Evolutionary conservation across 2,888 invertebrate species (phyloP).

Genomic region (Parnassius orleans): DNA sequence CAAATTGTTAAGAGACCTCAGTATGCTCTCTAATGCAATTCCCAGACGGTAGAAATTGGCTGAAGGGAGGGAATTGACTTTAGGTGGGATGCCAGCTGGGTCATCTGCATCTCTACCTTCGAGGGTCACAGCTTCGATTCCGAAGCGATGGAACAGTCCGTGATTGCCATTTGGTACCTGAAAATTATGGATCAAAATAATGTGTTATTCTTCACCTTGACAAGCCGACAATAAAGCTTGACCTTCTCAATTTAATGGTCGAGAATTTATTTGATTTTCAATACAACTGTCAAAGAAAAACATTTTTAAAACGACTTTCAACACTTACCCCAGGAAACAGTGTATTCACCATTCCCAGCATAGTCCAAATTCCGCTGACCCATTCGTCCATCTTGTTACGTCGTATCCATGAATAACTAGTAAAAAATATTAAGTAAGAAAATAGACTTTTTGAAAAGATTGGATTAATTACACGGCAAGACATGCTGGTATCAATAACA

Average conservation of each 20-base stretch:
- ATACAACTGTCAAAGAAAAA: background rate
- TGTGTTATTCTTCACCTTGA: too few species aligned
- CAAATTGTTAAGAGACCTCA: slow-evolving; percentile 97
- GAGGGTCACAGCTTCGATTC: slow-evolving; percentile 92
- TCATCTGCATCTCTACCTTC: slow-evolving; percentile 81
- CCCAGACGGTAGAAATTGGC: slow-evolving; percentile 78
- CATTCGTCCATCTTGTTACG: slow-evolving; percentile 81
- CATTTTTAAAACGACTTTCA: background rate
- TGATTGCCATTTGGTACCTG: slow-evolving; percentile 95
- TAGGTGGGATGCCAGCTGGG: slow-evolving; percentile 46
- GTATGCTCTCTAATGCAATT: slow-evolving; percentile 92
- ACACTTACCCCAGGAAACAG: slow-evolving; percentile 90
- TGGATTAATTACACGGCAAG: too few species aligned
- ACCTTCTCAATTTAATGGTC: too few species aligned
- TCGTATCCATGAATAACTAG: slow-evolving; percentile 63
- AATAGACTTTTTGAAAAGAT: too few species aligned
- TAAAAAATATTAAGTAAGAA: too few species aligned
- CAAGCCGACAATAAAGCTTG: too few species aligned
- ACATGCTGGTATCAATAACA: too few species aligned
- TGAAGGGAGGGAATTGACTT: slow-evolving; percentile 46
- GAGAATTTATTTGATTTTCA: too few species aligned
- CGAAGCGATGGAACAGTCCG: slow-evolving; percentile 95
- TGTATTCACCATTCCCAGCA: slow-evolving; percentile 88
- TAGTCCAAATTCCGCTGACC: slow-evolving; percentile 86
- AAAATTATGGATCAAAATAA: background rate